These are phyloP conservation scores for Montipora sp. DNA, from an alignment of 64 coral and sea anemone genomes.

Conservation along the genomic window DNA sequence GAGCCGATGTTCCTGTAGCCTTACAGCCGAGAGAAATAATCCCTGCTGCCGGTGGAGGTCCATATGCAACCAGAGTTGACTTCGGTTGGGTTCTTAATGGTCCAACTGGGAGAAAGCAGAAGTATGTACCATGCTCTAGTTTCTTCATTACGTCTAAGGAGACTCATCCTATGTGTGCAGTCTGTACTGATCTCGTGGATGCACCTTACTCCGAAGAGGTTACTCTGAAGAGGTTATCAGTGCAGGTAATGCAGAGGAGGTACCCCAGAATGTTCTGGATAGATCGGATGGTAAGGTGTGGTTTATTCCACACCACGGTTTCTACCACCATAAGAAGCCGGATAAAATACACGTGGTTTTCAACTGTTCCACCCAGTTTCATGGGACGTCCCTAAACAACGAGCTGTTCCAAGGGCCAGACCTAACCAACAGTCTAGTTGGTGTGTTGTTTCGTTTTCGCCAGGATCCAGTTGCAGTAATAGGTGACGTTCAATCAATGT, in stretches of 20 bases:
- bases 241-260: not conserved
- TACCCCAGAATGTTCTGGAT: not conserved
- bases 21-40: slow-evolving; percentile 31
- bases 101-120: slow-evolving; percentile 48
- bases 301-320: not conserved
- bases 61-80: slow-evolving; percentile 36
- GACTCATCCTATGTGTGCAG: not conserved
- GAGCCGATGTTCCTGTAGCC: slow-evolving; percentile 45
- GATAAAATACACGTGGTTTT: not conserved
- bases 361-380: not conserved
- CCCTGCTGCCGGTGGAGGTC: not conserved
- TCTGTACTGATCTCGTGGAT: not conserved
- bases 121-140: not conserved
- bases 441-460: slow-evolving; percentile 14
- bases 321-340: not conserved
- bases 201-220: not conserved
- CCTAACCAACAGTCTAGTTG: no score
- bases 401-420: slow-evolving; percentile 10
- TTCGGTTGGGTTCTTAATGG: slow-evolving; percentile 68
- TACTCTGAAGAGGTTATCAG: not conserved
- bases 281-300: not conserved
- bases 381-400: not conserved
- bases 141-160: not conserved
- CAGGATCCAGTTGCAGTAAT: slow-evolving; percentile 25
- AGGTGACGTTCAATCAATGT: no score